Evolutionary conservation across 2,113 vertebrate genomes (phyloP).

Genomic region (Bettongia penicillata): DNA sequence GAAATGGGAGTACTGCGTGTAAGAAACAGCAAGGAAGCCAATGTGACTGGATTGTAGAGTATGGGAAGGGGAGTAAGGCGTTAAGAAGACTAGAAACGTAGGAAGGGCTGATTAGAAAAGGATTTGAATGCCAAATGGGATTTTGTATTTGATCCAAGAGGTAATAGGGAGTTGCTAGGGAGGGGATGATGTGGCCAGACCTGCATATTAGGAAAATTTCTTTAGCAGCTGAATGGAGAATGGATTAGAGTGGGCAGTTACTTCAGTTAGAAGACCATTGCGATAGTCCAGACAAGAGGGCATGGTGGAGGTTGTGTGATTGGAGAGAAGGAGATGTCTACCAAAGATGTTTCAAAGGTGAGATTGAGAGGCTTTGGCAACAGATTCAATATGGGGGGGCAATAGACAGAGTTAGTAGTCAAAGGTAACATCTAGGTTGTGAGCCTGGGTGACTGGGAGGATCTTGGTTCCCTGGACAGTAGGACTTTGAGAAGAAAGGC

Average conservation of each 20-base stretch:
- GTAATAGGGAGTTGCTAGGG: neutral
- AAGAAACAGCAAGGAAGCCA: neutral
- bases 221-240: neutral
- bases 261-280: neutral
- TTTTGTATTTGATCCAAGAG: neutral
- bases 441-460: neutral
- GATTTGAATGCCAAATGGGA: neutral
- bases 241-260: neutral
- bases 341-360: neutral
- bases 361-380: neutral
- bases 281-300: neutral
- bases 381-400: neutral
- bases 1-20: neutral
- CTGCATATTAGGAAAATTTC: neutral
- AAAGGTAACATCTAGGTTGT: neutral
- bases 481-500: neutral
- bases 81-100: neutral
- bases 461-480: neutral
- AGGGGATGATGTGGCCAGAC: neutral
- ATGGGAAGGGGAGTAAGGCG: neutral
- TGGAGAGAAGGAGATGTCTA: neutral
- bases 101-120: neutral
- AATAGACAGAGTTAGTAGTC: neutral
- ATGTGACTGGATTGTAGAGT: neutral
- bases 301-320: neutral